Evolutionary conservation across 2,888 invertebrate species (phyloP), one percentile per base, ranked within the genome.

Genomic region (Cataglyphis livida): DNA sequence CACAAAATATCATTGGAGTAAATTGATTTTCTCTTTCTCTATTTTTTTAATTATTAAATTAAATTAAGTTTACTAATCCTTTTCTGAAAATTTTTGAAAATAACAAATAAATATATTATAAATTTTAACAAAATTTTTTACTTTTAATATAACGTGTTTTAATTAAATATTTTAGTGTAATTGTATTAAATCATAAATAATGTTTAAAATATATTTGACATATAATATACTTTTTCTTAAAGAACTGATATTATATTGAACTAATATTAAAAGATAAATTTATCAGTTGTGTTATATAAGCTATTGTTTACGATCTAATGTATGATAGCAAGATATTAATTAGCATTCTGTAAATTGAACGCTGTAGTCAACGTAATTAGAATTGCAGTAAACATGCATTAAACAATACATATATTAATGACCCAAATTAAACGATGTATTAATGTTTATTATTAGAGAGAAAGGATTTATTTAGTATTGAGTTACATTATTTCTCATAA

Each of bases 311-410:
- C 38, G 18, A 38, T 51, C 35, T 15, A 28, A 15, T 41, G 9
- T 25, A 38, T 28, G 6, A 32, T 59, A 59, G 15, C 38, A 44
- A 59, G 59, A 79, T 79, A 59, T 59, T 78, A 78, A 78, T 78
- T 71, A 57, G 15, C 1, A 59, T 44, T 48, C 73, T 59, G 15
- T 41, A 32, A 57, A 70, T 79, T 32, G 35, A 35, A 35, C n/a
- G 12, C 28, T 57, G 21, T 6, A 15, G 32, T 74, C 35, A 44
- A 73, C 12, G 6, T 28, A 9, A 15, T 41, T 15, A 44, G 21
- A 57, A 68, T 28, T 78, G 7, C 18, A 32, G 28, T 57, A 21
- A 62, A 57, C 18, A 1, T 61, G 10, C n/a, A n/a, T 32, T 68
- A 51, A 51, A 51, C 15, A 41, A 15, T 18, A 48, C 4, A 21